A percentile compares a stretch with the other conserved stretches of the same genome.
phyloP scores from a whole-genome alignment of 1,140 invertebrate species.

The Bombus huntii region DNA sequence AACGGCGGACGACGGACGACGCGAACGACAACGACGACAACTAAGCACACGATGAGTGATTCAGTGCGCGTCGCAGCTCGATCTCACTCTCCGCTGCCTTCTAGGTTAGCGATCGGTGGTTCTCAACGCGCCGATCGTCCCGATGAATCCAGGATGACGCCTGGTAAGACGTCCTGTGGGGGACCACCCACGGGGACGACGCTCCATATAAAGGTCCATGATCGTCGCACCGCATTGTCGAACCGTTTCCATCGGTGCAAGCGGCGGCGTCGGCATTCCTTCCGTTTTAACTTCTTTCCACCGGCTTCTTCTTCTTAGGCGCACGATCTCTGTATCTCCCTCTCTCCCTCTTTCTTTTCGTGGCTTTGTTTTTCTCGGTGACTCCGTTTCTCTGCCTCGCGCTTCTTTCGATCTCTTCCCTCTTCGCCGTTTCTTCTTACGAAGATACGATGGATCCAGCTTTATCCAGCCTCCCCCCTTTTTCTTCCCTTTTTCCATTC shows the following conservation, averaged over 20 bases:
- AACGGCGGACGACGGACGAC: slow-evolving; percentile 32
- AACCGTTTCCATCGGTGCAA: slow-evolving; percentile 69
- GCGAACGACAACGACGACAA: slow-evolving; percentile 49
- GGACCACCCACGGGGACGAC: slow-evolving; percentile 80
- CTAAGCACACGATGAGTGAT: slow-evolving; percentile 75
- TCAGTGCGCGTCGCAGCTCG: slow-evolving; percentile 74
- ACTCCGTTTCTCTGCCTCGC: slow-evolving; percentile 37
- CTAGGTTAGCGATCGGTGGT: slow-evolving; percentile 66
- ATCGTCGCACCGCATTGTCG: slow-evolving; percentile 69
- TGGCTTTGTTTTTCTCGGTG: slow-evolving; percentile 39
- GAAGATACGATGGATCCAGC: too few relatives aligned
- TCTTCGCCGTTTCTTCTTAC: slow-evolving; percentile 46
- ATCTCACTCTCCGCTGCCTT: slow-evolving; percentile 70
- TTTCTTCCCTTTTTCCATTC: neutral
- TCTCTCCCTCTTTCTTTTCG: slow-evolving; percentile 21
- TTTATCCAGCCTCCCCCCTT: slow-evolving; percentile 7
- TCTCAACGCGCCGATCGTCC: slow-evolving; percentile 70
- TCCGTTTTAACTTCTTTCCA: slow-evolving; percentile 71
- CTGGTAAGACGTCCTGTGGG: slow-evolving; percentile 70
- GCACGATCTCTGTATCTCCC: slow-evolving; percentile 55
- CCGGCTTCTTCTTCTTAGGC: slow-evolving; percentile 62
- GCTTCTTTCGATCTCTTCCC: slow-evolving; percentile 55
- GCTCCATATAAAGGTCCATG: slow-evolving; percentile 79
- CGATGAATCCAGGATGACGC: slow-evolving; percentile 70
- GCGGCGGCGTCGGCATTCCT: slow-evolving; percentile 68